Conservation (phyloP, 2,888 invertebrate genomes). For the Latheticus oryzae region DNA sequence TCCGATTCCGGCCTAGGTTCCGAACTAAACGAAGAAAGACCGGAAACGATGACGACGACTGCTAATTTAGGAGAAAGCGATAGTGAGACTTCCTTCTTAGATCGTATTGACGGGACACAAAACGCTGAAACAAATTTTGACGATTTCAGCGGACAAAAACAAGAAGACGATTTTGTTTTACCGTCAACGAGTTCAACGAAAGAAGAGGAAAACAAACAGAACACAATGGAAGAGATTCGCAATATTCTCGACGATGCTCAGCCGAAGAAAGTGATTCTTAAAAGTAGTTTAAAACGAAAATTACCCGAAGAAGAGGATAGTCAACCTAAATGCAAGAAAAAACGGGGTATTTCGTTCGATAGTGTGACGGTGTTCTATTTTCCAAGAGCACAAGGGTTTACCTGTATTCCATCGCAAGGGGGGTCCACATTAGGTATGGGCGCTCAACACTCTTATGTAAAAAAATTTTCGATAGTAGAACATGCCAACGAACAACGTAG, state of each 20-base stretch:
- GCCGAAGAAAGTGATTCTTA: conserved; percentile 59
- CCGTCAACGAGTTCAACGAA: conserved; percentile 46
- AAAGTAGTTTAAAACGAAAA: conserved; percentile 70
- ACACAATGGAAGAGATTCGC: conserved; percentile 48
- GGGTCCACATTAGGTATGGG: conserved; percentile 95
- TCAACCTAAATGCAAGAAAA: conserved; percentile 72
- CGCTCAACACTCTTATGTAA: conserved; percentile 75
- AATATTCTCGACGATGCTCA: conserved; percentile 52
- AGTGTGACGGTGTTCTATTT: conserved; percentile 96
- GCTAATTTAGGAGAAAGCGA: conserved; percentile 63
- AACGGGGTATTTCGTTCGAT: conserved; percentile 88
- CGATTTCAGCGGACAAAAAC: conserved; percentile 29
- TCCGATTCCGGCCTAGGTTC: conserved; percentile 87
- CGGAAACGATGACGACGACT: conserved; percentile 52
- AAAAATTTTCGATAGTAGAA: conserved; percentile 85
- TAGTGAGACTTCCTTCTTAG: conserved; percentile 68
- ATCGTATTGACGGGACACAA: conserved; percentile 58
- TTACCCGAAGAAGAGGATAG: conserved; percentile 66
- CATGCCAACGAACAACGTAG: conserved; percentile 91
- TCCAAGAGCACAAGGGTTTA: conserved; percentile 90
- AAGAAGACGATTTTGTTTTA: conserved; percentile 46
- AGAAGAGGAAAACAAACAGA: conserved; percentile 40
- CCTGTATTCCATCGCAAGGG: conserved; percentile 91
- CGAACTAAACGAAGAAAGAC: conserved; percentile 75
- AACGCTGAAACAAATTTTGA: conserved; percentile 31